Evolutionary conservation across 92 coral and sea anemone species (phyloP).

Genomic region (Zoanthus gigantus): DNA sequence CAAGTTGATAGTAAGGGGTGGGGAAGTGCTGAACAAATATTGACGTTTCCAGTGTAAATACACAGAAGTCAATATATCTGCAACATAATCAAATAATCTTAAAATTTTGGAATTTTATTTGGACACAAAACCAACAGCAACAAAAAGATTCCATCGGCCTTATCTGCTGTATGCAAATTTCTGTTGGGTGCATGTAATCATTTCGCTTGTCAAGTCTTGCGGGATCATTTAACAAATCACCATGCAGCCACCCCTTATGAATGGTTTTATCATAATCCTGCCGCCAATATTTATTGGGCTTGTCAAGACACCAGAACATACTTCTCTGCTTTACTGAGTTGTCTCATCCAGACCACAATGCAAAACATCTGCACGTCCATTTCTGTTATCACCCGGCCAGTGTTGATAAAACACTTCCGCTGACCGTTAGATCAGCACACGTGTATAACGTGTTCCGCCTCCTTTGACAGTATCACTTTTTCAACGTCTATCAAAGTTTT

Average conservation of each 20-base stretch:
- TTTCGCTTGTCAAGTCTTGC: too few relatives aligned
- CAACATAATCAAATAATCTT: too few relatives aligned
- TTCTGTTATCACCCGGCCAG: background rate
- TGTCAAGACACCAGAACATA: background rate
- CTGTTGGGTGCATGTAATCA: too few relatives aligned
- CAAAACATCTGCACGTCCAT: background rate
- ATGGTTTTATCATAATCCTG: background rate
- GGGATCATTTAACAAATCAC: too few relatives aligned
- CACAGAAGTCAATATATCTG: too few relatives aligned
- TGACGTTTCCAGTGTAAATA: too few relatives aligned
- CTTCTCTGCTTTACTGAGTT: background rate
- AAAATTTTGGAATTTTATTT: too few relatives aligned
- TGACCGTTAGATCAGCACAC: background rate
- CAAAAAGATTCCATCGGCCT: too few relatives aligned
- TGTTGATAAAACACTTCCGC: conserved; percentile 20
- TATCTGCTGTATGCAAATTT: too few relatives aligned
- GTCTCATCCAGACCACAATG: background rate
- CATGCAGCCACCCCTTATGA: background rate
- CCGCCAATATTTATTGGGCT: background rate
- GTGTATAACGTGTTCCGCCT: background rate
- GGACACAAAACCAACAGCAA: too few relatives aligned
- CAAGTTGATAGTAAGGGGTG: background rate
- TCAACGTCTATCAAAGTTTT: background rate
- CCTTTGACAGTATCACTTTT: background rate
- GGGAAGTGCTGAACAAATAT: background rate